Conservation (phyloP, 1,140 invertebrate genomes). For the Drosophila murphyi region DNA sequence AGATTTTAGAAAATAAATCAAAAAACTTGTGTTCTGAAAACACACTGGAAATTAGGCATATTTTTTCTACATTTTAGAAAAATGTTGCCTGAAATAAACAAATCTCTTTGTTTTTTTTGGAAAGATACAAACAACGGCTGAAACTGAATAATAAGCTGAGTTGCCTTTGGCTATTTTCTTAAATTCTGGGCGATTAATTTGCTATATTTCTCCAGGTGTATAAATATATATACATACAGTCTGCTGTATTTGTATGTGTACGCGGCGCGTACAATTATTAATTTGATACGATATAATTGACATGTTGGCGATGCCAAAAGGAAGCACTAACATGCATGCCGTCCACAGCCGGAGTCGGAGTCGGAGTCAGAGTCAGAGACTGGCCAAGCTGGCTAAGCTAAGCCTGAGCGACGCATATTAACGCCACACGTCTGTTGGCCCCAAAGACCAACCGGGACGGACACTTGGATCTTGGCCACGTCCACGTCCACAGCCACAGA, state of each 20-base stretch:
- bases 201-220: neutral
- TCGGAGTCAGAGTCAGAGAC: slow-evolving; percentile 38
- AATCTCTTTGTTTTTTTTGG: no score
- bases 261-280: slow-evolving; percentile 80
- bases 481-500: neutral
- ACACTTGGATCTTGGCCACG: slow-evolving; percentile 39
- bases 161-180: neutral
- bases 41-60: no score
- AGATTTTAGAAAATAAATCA: no score
- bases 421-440: slow-evolving; percentile 66
- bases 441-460: slow-evolving; percentile 7
- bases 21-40: no score
- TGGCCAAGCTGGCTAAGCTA: slow-evolving; percentile 57
- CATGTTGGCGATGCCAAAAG: slow-evolving; percentile 83
- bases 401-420: slow-evolving; percentile 75
- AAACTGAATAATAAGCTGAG: no score
- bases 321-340: slow-evolving; percentile 68
- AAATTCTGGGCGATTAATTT: no score
- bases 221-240: neutral
- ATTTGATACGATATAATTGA: slow-evolving; percentile 84
- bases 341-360: neutral
- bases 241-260: slow-evolving; percentile 25
- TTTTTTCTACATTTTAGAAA: no score
- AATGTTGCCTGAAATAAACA: no score
- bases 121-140: no score